Evolutionary conservation across 2,113 vertebrate genomes (phyloP).

Genomic region (Lasiurus borealis): DNA sequence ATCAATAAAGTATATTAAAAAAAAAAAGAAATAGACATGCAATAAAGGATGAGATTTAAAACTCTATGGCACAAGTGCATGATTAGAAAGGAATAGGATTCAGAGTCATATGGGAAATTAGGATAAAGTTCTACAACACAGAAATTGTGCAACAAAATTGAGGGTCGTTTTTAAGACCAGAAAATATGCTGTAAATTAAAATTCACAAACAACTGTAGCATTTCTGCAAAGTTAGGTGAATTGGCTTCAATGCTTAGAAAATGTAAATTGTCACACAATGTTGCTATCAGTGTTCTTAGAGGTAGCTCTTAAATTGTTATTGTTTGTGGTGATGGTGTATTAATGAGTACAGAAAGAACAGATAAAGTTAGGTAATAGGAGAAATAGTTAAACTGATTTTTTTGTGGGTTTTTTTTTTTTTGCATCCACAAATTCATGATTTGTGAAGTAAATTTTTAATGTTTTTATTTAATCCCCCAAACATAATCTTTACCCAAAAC

Average conservation of each 20-base stretch:
- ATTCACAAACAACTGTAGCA: neutral
- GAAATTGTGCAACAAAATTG: neutral
- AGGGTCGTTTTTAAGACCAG: neutral
- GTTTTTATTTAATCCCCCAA: neutral
- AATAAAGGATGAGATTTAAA: neutral
- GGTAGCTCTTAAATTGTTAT: neutral
- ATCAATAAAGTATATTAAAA: too few relatives aligned
- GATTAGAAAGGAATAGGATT: neutral
- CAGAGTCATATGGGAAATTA: neutral
- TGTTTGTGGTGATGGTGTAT: neutral
- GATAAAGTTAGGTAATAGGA: neutral
- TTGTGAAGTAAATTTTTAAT: neutral
- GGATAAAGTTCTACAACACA: neutral
- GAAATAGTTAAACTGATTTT: neutral
- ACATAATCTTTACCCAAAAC: neutral
- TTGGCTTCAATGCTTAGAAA: neutral
- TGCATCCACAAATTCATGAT: neutral
- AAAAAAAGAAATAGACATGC: too few relatives aligned
- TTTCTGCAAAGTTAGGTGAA: neutral
- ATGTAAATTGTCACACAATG: neutral
- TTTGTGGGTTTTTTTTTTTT: neutral
- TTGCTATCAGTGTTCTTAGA: neutral
- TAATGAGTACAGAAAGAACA: neutral
- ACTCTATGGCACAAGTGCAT: neutral
- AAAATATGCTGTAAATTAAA: neutral